Conservation (phyloP, 2,888 invertebrate species). For the Drosophila prostipennis region DNA sequence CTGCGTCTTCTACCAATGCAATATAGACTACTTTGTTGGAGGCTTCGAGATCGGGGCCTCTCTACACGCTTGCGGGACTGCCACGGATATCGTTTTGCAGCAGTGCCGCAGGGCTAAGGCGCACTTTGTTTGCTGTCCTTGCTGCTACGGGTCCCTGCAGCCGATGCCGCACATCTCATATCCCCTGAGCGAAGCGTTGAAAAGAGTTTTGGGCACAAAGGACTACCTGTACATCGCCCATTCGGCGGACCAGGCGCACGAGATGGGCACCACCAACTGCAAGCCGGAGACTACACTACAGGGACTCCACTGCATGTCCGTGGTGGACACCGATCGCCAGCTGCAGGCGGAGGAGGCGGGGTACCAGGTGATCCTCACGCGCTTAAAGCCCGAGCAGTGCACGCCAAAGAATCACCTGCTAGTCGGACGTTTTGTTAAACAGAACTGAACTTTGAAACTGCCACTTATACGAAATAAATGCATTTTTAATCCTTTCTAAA, state of each 20-base stretch:
- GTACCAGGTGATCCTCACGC: slow-evolving; percentile 90
- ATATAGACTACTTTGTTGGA: slow-evolving; percentile 94
- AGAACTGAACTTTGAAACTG: slow-evolving; percentile 43
- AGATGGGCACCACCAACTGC: slow-evolving; percentile 83
- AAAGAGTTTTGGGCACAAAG: slow-evolving; percentile 83
- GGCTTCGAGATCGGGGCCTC: slow-evolving; percentile 94
- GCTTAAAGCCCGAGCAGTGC: slow-evolving; percentile 91
- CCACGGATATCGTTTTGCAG: slow-evolving; percentile 95
- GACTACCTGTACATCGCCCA: slow-evolving; percentile 93
- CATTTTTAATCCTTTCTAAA: slow-evolving; percentile 8
- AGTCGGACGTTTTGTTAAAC: slow-evolving; percentile 72
- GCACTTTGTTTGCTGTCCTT: slow-evolving; percentile 95
- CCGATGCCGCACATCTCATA: slow-evolving; percentile 91
- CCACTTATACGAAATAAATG: slow-evolving; percentile 34
- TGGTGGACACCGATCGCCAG: slow-evolving; percentile 94
- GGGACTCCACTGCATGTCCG: slow-evolving; percentile 94
- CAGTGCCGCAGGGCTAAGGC: slow-evolving; percentile 91
- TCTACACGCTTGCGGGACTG: slow-evolving; percentile 97
- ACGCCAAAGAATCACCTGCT: slow-evolving; percentile 92
- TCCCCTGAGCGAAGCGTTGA: slow-evolving; percentile 90
- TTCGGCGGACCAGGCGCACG: slow-evolving; percentile 96
- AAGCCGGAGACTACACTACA: slow-evolving; percentile 85
- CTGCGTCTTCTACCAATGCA: slow-evolving; percentile 93
- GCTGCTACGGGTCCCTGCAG: slow-evolving; percentile 96
- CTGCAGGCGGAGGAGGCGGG: slow-evolving; percentile 90